These are phyloP conservation scores for Phalacrocorax brasilianus DNA, from an alignment of 2,113 vertebrate genomes.

Conservation along the genomic window DNA sequence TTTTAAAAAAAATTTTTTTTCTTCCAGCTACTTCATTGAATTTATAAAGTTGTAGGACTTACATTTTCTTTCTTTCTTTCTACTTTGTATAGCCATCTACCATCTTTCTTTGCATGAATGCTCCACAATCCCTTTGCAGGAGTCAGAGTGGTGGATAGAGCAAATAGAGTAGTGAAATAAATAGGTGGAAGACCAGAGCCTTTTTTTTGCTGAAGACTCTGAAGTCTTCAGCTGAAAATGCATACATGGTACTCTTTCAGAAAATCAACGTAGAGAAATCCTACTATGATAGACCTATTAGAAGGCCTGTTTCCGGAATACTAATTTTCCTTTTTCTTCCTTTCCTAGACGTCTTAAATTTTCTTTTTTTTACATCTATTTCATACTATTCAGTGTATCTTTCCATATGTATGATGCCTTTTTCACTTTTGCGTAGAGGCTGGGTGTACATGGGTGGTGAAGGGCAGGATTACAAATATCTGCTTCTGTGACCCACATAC, in stretches of 20 bases:
- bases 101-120: neutral
- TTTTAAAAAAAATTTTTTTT: too few species aligned
- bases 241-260: neutral
- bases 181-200: neutral
- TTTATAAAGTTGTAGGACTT: neutral
- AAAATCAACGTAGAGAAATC: neutral
- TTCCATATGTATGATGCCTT: neutral
- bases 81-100: neutral
- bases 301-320: neutral
- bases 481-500: rapidly evolving
- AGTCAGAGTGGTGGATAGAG: neutral
- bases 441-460: neutral
- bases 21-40: neutral
- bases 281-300: neutral
- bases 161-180: neutral
- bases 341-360: neutral
- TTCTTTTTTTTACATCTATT: neutral
- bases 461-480: neutral
- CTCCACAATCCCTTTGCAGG: neutral
- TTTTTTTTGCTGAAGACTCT: neutral
- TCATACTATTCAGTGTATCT: neutral
- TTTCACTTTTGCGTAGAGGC: neutral
- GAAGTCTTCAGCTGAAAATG: neutral
- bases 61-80: neutral
- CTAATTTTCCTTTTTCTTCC: neutral